Evolutionary conservation across 2,797 vertebrate genomes (phyloP).

Genomic region (Carapus acus): DNA sequence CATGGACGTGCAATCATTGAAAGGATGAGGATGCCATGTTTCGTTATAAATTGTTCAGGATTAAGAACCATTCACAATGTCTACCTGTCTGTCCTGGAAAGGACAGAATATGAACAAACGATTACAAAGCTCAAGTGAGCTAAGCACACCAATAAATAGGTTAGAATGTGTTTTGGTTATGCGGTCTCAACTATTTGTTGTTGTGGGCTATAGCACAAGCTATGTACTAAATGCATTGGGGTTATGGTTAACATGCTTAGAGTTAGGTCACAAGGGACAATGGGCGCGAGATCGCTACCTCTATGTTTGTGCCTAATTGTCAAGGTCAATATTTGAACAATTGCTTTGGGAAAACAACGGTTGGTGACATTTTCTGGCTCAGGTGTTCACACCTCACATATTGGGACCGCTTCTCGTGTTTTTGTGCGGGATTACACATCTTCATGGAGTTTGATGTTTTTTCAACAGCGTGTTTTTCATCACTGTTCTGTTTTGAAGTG

Average conservation of each 20-base stretch:
- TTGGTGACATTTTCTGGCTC: constrained; percentile 44
- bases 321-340: constrained; percentile 60
- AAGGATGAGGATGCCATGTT: constrained; percentile 20
- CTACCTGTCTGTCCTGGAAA: too few species aligned
- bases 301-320: constrained; percentile 27
- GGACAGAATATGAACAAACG: background rate
- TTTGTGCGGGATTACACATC: constrained; percentile 38
- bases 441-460: constrained; percentile 23
- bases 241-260: constrained; percentile 28
- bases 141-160: constrained; percentile 15
- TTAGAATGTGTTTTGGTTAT: constrained; percentile 9
- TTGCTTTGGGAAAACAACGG: constrained; percentile 36
- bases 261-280: constrained; percentile 48
- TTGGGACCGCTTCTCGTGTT: constrained; percentile 26
- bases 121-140: background rate
- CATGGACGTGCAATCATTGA: constrained; percentile 7
- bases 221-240: constrained; percentile 9
- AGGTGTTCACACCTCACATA: constrained; percentile 65
- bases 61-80: constrained; percentile 18
- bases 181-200: constrained; percentile 10
- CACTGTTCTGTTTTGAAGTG: background rate
- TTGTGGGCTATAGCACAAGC: background rate
- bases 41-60: constrained; percentile 29
- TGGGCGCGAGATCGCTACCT: constrained; percentile 21
- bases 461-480: background rate